phyloP scores from a whole-genome alignment of 1,140 invertebrate genomes.

The Lineus longissimus region DNA sequence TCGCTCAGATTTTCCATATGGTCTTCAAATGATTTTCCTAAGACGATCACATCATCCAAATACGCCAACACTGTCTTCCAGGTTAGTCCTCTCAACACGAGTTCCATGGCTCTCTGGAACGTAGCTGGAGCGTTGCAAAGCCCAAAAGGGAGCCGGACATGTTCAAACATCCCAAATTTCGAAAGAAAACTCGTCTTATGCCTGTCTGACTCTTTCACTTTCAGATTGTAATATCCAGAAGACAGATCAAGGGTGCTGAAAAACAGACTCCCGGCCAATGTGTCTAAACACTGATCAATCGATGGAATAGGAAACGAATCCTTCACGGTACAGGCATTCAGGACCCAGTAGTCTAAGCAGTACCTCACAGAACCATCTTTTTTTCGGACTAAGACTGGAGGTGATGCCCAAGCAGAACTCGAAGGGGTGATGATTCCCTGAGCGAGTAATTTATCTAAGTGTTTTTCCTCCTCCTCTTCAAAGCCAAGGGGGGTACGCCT shows the following conservation, averaged over 20 bases:
- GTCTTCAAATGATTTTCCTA: slow-evolving; percentile 2
- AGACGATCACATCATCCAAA: too few relatives aligned
- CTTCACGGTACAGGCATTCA: slow-evolving; percentile 49
- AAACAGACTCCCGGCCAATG: background rate
- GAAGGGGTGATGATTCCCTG: background rate
- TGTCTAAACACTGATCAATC: too few relatives aligned
- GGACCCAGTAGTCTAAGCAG: slow-evolving; percentile 52
- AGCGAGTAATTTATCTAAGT: background rate
- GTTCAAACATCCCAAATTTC: slow-evolving; percentile 20
- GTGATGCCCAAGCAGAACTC: slow-evolving; percentile 7
- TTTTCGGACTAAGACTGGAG: slow-evolving; percentile 8
- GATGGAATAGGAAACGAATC: slow-evolving; percentile 57
- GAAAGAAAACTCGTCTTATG: slow-evolving; percentile 25
- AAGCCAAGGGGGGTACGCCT: background rate
- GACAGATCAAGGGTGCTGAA: slow-evolving; percentile 17
- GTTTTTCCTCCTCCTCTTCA: background rate
- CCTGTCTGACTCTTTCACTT: slow-evolving; percentile 9
- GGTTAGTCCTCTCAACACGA: too few relatives aligned
- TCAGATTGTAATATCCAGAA: slow-evolving; percentile 18
- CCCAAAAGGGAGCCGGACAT: slow-evolving; percentile 17
- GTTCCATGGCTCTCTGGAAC: too few relatives aligned
- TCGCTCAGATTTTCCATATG: slow-evolving; percentile 9
- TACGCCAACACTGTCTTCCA: too few relatives aligned
- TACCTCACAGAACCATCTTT: slow-evolving; percentile 23
- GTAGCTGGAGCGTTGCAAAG: too few relatives aligned